Base-by-base conservation (phyloP, 2,797 vertebrate genomes). In the Muscicapa comitata region DNA sequence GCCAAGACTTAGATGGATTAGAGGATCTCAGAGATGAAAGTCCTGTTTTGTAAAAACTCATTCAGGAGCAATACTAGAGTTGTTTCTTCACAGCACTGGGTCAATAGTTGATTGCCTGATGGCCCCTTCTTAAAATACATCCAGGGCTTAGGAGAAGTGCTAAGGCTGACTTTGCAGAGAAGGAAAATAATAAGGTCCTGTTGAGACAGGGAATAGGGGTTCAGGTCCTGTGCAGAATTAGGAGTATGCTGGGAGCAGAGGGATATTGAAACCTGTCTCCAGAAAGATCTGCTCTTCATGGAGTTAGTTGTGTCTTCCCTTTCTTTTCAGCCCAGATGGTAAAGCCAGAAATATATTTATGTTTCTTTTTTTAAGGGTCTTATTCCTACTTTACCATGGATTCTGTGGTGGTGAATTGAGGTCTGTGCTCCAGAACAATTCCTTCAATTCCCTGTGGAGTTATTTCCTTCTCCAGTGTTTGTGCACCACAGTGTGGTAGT, bases 401-500 rank as follows among this genome's bases (percentile, higher is more conserved):
- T 67, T 63, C 26, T 40, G 33, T 35, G 12, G n/a, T 57, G 31
- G 8, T 50, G 18, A 66, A 70, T 16, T 31, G 42, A 85, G 17
- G 16, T 79, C 53, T 47, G 9, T 24, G 29, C 51, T 82, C 63
- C 78, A 76, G 43, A 95, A 68, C 6, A 89, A 43, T 47, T 79
- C 29, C 35, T 50, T 42, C 37, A 78, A 40, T 71, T 54, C 58
- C 61, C 45, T 58, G 9, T 35, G 25, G 65, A 71, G 47, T 35
- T 23, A 24, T 53, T 91, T 74, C 79, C 25, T 54, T 89, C 31
- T 65, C 51, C 75, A 58, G 29, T 77, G 57, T 74, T 93, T 86
- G 83, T 87, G 87, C 78, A 91, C 75, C 88, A 87, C 88, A 55
- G 77, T 63, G 53, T 89, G 81, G 88, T 89, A 47, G 45, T 72